Percentiles rank a stretch among this genome's conserved stretches.
Conservation (phyloP, 2,888 invertebrate genomes). For the Gonocerus acuteangulatus region DNA sequence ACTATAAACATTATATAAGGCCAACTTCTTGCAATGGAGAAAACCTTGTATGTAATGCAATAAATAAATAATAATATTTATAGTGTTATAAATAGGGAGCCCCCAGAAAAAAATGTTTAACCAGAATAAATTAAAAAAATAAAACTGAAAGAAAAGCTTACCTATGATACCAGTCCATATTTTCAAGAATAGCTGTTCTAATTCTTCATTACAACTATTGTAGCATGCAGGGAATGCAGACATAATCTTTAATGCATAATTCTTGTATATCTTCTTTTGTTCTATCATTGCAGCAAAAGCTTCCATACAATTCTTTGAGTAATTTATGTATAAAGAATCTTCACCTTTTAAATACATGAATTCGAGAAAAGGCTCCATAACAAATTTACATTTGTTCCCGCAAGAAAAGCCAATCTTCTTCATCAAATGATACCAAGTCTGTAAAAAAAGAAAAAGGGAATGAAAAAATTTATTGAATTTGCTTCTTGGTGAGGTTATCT, state of each 20-base stretch:
- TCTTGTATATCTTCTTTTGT: slow-evolving; percentile 12
- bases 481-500: no score
- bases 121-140: no score
- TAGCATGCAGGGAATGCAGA: neutral
- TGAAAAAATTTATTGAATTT: no score
- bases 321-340: slow-evolving; percentile 4
- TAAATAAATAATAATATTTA: no score
- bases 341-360: slow-evolving; percentile 7
- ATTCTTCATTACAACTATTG: neutral
- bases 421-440: slow-evolving; percentile 30
- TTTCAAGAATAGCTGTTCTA: slow-evolving; percentile 1
- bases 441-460: slow-evolving; percentile 1
- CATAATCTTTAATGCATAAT: slow-evolving; percentile 5
- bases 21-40: no score
- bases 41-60: no score
- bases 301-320: neutral
- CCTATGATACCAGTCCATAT: slow-evolving; percentile 17
- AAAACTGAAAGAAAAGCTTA: no score
- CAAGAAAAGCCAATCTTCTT: slow-evolving; percentile 21
- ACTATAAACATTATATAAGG: no score
- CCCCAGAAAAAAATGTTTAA: no score
- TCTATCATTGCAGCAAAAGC: slow-evolving; percentile 5
- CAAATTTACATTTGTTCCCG: slow-evolving; percentile 11
- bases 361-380: slow-evolving; percentile 17
- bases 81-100: no score